Percentiles rank a stretch among this genome's conserved stretches.
phyloP scores from a whole-genome alignment of 2,113 vertebrate species.

The Chrysochloris asiatica region DNA sequence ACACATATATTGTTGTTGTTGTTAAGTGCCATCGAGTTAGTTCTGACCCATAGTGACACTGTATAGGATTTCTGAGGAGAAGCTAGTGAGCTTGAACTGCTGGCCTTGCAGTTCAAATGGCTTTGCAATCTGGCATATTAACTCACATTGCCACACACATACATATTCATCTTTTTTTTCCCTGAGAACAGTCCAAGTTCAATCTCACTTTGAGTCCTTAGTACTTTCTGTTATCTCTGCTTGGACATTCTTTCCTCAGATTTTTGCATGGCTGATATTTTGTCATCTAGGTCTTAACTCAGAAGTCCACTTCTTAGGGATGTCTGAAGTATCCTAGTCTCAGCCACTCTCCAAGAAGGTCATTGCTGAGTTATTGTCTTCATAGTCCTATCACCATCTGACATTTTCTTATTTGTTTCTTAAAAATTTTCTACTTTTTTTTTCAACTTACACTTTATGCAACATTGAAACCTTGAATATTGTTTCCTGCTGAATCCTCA shows the following conservation, averaged over 20 bases:
- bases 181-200: not conserved
- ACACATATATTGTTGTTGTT: not conserved
- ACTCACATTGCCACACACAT: too few species aligned
- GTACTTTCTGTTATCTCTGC: not conserved
- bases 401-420: not conserved
- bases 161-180: not conserved
- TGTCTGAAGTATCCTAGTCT: not conserved
- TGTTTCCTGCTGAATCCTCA: not conserved
- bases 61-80: too few species aligned
- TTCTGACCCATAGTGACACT: too few species aligned
- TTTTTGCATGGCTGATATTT: not conserved
- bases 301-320: not conserved
- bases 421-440: not conserved
- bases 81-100: too few species aligned
- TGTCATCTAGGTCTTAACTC: not conserved
- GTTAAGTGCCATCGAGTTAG: not conserved
- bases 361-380: not conserved
- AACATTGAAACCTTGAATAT: not conserved
- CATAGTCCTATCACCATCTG: not conserved
- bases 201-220: not conserved
- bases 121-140: too few species aligned
- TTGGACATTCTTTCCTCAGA: not conserved
- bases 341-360: not conserved
- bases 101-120: too few species aligned
- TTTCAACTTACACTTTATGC: not conserved